These are phyloP conservation scores for Antheraea assamensis DNA, from an alignment of 2,888 invertebrate species.

Conservation along the genomic window DNA sequence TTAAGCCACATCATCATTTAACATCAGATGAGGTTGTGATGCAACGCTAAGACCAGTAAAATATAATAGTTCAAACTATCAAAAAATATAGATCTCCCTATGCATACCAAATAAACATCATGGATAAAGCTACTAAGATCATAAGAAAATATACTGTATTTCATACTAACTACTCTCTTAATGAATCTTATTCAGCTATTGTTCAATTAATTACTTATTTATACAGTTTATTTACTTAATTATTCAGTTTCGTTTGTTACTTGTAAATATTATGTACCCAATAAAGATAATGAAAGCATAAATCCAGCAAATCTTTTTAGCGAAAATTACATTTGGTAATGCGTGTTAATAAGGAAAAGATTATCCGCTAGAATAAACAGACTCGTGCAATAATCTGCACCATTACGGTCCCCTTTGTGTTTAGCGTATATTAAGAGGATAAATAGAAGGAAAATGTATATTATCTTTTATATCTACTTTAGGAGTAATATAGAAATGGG, in stretches of 20 bases:
- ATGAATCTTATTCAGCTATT: too few relatives aligned
- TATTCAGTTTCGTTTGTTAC: not conserved
- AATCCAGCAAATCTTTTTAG: conserved; percentile 23
- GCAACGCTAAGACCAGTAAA: too few relatives aligned
- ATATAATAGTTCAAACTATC: too few relatives aligned
- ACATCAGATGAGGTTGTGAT: too few relatives aligned
- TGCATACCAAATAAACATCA: too few relatives aligned
- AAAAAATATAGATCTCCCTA: too few relatives aligned
- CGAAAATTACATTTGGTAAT: conserved; percentile 29
- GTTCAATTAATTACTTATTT: not conserved
- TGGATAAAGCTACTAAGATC: too few relatives aligned
- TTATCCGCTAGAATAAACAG: conserved; percentile 30
- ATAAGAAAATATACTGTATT: too few relatives aligned
- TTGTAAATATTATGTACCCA: not conserved
- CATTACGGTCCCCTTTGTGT: conserved; percentile 41
- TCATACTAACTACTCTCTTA: too few relatives aligned
- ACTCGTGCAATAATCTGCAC: conserved; percentile 32
- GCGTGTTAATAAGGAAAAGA: conserved; percentile 32
- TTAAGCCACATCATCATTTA: too few relatives aligned
- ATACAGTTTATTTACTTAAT: not conserved
- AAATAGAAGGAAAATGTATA: conserved; percentile 10
- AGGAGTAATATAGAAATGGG: not conserved
- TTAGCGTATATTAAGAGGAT: conserved; percentile 24
- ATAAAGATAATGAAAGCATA: not conserved
- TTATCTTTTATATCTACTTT: not conserved